Conservation (phyloP, 2,113 vertebrate species). For the Candoia aspera region DNA sequence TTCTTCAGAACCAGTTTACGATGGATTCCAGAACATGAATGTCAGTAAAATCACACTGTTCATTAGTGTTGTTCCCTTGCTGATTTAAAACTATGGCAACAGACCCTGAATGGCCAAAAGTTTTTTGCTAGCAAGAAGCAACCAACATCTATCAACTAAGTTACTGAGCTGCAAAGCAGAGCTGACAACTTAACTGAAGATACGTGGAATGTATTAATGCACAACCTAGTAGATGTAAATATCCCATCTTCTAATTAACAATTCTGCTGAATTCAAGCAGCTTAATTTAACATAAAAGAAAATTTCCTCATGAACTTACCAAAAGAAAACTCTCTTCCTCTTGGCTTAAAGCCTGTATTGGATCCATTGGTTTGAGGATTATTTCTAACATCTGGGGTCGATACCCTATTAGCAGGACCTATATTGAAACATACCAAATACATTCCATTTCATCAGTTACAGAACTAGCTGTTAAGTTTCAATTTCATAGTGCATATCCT, state of each 20-base stretch:
- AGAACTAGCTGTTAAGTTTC: neutral
- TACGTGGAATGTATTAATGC: neutral
- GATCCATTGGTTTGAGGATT: slow-evolving; percentile 71
- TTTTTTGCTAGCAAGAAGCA: neutral
- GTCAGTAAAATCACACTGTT: neutral
- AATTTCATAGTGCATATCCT: neutral
- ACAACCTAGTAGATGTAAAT: neutral
- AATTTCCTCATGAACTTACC: slow-evolving; percentile 61
- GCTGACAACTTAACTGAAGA: too few species aligned
- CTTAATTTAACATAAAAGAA: neutral
- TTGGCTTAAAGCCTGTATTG: slow-evolving; percentile 60
- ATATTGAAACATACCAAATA: neutral
- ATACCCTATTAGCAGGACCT: slow-evolving; percentile 71
- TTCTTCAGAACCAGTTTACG: neutral
- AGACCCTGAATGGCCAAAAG: neutral
- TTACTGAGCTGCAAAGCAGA: neutral
- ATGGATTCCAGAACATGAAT: neutral
- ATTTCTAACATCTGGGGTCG: slow-evolving; percentile 48
- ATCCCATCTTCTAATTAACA: neutral
- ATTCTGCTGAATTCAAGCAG: neutral
- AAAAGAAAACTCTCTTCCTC: slow-evolving; percentile 79
- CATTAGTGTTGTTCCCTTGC: neutral
- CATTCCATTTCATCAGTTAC: neutral
- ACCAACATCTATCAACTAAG: neutral
- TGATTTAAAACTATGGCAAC: neutral